A percentile compares a stretch with the other conserved stretches of the same genome.
Evolutionary conservation across 2,113 vertebrate genomes (phyloP).

Genomic region (Bettongia penicillata): DNA sequence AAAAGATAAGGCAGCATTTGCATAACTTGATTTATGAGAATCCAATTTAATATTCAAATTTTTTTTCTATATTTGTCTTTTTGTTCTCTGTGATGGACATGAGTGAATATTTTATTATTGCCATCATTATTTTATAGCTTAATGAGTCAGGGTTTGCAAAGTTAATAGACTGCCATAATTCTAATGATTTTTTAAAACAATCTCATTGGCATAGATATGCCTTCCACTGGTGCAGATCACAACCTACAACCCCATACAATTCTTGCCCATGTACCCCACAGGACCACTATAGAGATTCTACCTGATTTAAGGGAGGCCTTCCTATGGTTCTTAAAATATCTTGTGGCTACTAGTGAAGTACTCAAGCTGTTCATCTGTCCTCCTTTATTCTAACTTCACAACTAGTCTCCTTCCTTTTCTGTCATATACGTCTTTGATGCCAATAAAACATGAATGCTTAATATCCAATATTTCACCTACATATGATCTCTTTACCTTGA

Average conservation of each 20-base stretch:
- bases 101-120: neutral
- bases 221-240: neutral
- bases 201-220: neutral
- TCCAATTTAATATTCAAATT: slow-evolving; percentile 7
- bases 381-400: neutral
- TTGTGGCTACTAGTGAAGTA: neutral
- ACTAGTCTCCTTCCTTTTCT: neutral
- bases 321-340: neutral
- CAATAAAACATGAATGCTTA: neutral
- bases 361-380: neutral
- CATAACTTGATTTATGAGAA: neutral
- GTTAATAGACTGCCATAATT: neutral
- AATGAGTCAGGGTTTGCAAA: neutral
- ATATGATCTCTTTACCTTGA: neutral
- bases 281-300: neutral
- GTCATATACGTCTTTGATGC: neutral
- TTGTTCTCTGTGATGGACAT: neutral
- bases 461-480: neutral
- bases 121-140: neutral
- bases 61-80: neutral
- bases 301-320: neutral
- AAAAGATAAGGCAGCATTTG: neutral
- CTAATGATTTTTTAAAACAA: neutral
- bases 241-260: neutral
- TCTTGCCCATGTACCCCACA: neutral